A percentile compares a stretch with the other conserved stretches of the same genome.
phyloP scores from a whole-genome alignment of 1,140 invertebrate species.

The Drosophila ananassae region DNA sequence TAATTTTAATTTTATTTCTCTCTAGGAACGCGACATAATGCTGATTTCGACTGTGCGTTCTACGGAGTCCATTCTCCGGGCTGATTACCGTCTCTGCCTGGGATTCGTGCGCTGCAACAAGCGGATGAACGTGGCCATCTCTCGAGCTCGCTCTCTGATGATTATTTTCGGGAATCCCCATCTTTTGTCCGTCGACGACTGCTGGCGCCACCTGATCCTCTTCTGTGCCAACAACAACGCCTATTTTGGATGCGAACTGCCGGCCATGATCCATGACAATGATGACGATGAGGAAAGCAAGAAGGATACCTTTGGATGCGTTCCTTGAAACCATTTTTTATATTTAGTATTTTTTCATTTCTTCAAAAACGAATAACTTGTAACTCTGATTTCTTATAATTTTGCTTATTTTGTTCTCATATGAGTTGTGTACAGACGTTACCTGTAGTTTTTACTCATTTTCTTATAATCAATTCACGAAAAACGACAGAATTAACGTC shows the following conservation, averaged over 20 bases:
- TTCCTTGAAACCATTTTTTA: neutral
- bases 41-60: constrained; percentile 94
- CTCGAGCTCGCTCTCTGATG: constrained; percentile 91
- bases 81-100: constrained; percentile 87
- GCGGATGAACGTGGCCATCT: constrained; percentile 94
- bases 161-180: constrained; percentile 93
- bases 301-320: neutral
- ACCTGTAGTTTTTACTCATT: too few relatives aligned
- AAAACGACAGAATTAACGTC: too few relatives aligned
- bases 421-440: too few relatives aligned
- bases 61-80: constrained; percentile 82
- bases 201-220: constrained; percentile 89
- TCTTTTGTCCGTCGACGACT: constrained; percentile 88
- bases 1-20: neutral
- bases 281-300: neutral
- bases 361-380: neutral
- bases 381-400: too few relatives aligned
- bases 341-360: neutral
- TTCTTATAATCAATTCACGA: too few relatives aligned
- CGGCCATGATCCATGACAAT: constrained; percentile 30
- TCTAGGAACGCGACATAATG: constrained; percentile 92
- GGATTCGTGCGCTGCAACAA: constrained; percentile 91
- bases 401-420: too few relatives aligned
- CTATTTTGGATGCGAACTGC: constrained; percentile 88
- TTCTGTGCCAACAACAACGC: constrained; percentile 87